A percentile compares a stretch with the other conserved stretches of the same genome.
Conservation (phyloP, 2,113 vertebrate genomes). For the Dunckerocampus dactyliophorus region DNA sequence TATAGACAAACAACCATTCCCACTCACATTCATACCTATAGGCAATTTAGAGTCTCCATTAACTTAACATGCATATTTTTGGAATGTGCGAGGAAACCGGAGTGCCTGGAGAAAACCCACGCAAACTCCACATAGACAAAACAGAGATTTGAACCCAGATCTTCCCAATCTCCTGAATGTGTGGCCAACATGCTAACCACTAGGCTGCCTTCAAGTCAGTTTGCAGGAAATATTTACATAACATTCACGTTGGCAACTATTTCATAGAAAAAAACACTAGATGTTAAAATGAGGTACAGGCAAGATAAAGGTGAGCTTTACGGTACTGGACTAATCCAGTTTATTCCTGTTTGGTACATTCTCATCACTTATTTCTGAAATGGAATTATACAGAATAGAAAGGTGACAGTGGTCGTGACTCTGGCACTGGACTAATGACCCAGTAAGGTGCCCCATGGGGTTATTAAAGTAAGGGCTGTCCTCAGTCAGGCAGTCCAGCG, state of each 20-base stretch:
- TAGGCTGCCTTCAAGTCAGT: slow-evolving; percentile 11
- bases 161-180: too few relatives aligned
- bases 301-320: slow-evolving; percentile 45
- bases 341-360: slow-evolving; percentile 44
- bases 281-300: slow-evolving; percentile 13
- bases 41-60: too few relatives aligned
- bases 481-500: slow-evolving; percentile 33
- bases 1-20: too few relatives aligned
- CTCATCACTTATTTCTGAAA: slow-evolving; percentile 38
- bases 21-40: too few relatives aligned
- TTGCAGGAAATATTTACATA: slow-evolving; percentile 40
- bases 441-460: slow-evolving; percentile 39
- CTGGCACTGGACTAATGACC: slow-evolving; percentile 29
- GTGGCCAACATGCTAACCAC: too few relatives aligned
- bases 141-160: too few relatives aligned
- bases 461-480: slow-evolving; percentile 37
- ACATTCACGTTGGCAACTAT: slow-evolving; percentile 41
- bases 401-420: background rate
- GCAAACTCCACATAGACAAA: too few relatives aligned
- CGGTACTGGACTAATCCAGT: slow-evolving; percentile 36
- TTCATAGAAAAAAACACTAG: slow-evolving; percentile 44
- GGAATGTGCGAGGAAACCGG: too few relatives aligned
- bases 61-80: too few relatives aligned
- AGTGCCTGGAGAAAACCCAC: too few relatives aligned
- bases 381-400: slow-evolving; percentile 7